phyloP scores from a whole-genome alignment of 1,140 invertebrate species.

The Daktulosphaira vitifoliae region DNA sequence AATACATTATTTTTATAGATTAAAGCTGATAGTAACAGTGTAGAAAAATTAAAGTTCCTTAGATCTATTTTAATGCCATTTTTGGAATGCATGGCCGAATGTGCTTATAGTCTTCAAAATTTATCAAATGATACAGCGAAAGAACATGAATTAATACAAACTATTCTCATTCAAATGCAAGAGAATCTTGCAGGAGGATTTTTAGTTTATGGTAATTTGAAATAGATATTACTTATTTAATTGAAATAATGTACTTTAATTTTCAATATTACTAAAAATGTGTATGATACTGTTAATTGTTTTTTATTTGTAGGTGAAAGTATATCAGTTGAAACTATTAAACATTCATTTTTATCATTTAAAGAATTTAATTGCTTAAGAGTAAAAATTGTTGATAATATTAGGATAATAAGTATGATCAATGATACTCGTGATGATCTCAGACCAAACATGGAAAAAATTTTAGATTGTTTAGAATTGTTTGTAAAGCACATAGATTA shows the following conservation, averaged over 20 bases:
- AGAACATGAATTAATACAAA: constrained; percentile 16
- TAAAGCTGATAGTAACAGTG: background rate
- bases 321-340: constrained; percentile 20
- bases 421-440: background rate
- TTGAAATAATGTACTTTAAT: too few species aligned
- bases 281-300: too few species aligned
- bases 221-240: too few species aligned
- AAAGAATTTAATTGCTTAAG: background rate
- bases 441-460: background rate
- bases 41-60: constrained; percentile 8
- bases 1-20: constrained; percentile 10
- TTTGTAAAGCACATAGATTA: background rate
- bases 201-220: constrained; percentile 12
- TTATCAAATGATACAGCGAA: background rate
- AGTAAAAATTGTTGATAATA: background rate
- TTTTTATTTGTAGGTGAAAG: constrained; percentile 7
- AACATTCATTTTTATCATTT: constrained; percentile 26
- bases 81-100: constrained; percentile 26
- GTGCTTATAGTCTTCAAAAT: constrained; percentile 11
- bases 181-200: constrained; percentile 1
- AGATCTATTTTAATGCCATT: constrained; percentile 26
- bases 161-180: constrained; percentile 13
- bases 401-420: background rate
- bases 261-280: too few species aligned
- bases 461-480: background rate